Conservation (phyloP, 2,888 invertebrate species). For the Athalia rosae region DNA sequence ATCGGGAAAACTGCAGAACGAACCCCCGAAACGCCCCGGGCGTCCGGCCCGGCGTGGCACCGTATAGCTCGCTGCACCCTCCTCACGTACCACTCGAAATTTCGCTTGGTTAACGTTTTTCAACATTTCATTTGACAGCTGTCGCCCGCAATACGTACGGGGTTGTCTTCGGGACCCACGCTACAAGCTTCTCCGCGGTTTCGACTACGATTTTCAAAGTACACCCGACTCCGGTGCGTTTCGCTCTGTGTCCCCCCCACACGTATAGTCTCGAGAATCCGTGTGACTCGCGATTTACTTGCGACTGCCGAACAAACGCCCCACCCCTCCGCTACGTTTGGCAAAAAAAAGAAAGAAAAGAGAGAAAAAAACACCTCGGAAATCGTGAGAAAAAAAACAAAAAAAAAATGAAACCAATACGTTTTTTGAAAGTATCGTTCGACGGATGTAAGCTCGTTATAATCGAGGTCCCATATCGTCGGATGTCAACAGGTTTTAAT, state of each 20-base stretch:
- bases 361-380: not conserved
- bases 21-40: constrained; percentile 14
- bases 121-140: constrained; percentile 73
- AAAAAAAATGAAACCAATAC: not conserved
- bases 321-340: not conserved
- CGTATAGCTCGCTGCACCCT: constrained; percentile 47
- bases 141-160: constrained; percentile 68
- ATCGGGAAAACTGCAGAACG: constrained; percentile 28
- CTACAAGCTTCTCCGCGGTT: constrained; percentile 23
- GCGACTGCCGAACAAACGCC: not conserved
- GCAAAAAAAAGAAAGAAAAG: not conserved
- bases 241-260: constrained; percentile 4
- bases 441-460: constrained; percentile 13
- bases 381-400: not conserved
- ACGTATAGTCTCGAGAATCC: constrained; percentile 9
- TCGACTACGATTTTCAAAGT: constrained; percentile 17
- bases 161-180: constrained; percentile 54
- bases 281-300: constrained; percentile 29
- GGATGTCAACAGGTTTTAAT: constrained; percentile 41
- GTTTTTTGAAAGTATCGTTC: constrained; percentile 6
- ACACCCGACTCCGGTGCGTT: constrained; percentile 10
- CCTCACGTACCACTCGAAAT: constrained; percentile 69
- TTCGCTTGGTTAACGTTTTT: constrained; percentile 71
- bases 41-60: constrained; percentile 8
- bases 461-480: constrained; percentile 27